A percentile compares a stretch with the other conserved stretches of the same genome.
These are phyloP conservation scores for Volucella bombylans DNA, from an alignment of 2,888 invertebrate genomes.

Conservation along the genomic window DNA sequence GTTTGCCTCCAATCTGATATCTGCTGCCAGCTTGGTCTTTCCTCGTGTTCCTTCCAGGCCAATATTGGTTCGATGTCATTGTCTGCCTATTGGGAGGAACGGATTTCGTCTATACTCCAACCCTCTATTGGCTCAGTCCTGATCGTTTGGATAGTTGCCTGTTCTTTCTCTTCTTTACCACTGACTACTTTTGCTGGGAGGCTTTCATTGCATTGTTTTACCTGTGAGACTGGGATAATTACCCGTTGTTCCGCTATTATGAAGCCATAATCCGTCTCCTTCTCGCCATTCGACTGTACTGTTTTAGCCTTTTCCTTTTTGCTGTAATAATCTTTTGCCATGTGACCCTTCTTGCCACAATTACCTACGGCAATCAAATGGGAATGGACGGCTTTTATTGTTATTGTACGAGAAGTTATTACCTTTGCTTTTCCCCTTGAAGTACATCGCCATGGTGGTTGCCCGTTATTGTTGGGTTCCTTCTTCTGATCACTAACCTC, in stretches of 20 bases:
- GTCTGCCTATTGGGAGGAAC: too few relatives aligned
- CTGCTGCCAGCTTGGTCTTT: too few relatives aligned
- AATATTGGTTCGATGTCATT: too few relatives aligned
- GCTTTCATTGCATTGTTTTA: too few relatives aligned
- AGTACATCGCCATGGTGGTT: slow-evolving; percentile 9
- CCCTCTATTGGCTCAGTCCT: too few relatives aligned
- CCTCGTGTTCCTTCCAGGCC: too few relatives aligned
- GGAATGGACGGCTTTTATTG: slow-evolving; percentile 14
- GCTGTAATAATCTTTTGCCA: slow-evolving; percentile 28
- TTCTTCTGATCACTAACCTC: slow-evolving; percentile 16
- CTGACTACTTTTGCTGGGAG: too few relatives aligned
- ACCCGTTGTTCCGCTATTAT: neutral
- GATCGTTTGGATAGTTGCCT: too few relatives aligned
- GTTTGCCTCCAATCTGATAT: too few relatives aligned
- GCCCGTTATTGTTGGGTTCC: neutral
- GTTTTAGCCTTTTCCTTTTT: slow-evolving; percentile 20
- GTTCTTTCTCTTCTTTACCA: too few relatives aligned
- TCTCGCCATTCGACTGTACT: slow-evolving; percentile 11
- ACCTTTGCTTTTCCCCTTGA: slow-evolving; percentile 9
- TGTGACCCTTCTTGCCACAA: slow-evolving; percentile 25
- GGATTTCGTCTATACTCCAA: too few relatives aligned
- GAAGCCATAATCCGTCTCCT: slow-evolving; percentile 6
- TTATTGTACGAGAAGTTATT: slow-evolving; percentile 15
- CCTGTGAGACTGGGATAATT: too few relatives aligned
- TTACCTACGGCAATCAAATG: slow-evolving; percentile 13